Percentiles rank a stretch among this genome's conserved stretches.
These are phyloP conservation scores for Theocolax elegans DNA, from an alignment of 1,140 invertebrate genomes.

Conservation along the genomic window DNA sequence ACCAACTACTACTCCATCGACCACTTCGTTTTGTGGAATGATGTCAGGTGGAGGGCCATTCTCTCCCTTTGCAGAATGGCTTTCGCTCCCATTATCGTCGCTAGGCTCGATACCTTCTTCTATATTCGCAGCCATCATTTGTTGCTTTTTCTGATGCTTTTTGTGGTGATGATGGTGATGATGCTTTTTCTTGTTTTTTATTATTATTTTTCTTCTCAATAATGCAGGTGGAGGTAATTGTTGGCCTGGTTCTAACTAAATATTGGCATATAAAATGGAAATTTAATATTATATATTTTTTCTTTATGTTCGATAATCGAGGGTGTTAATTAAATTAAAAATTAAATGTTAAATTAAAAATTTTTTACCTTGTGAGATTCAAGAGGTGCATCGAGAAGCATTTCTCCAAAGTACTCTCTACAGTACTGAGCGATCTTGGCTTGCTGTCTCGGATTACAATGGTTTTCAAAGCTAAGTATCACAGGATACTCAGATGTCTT, in stretches of 20 bases:
- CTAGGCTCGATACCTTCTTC: conserved; percentile 52
- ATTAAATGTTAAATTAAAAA: conserved; percentile 55
- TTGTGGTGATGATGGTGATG: conserved; percentile 79
- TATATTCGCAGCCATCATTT: conserved; percentile 48
- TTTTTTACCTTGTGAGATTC: conserved; percentile 84
- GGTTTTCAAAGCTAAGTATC: conserved; percentile 97
- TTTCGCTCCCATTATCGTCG: conserved; percentile 54
- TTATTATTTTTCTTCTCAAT: conserved; percentile 92
- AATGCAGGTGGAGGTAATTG: conserved; percentile 88
- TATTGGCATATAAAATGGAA: conserved; percentile 26
- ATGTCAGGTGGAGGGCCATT: conserved; percentile 61
- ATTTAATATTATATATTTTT: conserved; percentile 17
- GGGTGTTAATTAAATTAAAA: too few relatives aligned
- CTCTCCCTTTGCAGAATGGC: conserved; percentile 56
- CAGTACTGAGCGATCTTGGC: conserved; percentile 99
- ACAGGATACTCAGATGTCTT: conserved; percentile 98
- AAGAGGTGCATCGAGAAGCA: conserved; percentile 89
- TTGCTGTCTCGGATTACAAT: conserved; percentile 94
- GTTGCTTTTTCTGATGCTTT: conserved; percentile 64
- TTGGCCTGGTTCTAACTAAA: conserved; percentile 78
- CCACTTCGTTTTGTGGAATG: conserved; percentile 59
- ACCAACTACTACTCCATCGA: conserved; percentile 49
- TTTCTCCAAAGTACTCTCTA: conserved; percentile 93
- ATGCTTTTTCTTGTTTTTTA: conserved; percentile 99
- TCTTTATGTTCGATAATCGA: too few relatives aligned